These are phyloP conservation scores for Phyllotis vaccarum DNA, from an alignment of 2,797 vertebrate genomes.

Conservation along the genomic window DNA sequence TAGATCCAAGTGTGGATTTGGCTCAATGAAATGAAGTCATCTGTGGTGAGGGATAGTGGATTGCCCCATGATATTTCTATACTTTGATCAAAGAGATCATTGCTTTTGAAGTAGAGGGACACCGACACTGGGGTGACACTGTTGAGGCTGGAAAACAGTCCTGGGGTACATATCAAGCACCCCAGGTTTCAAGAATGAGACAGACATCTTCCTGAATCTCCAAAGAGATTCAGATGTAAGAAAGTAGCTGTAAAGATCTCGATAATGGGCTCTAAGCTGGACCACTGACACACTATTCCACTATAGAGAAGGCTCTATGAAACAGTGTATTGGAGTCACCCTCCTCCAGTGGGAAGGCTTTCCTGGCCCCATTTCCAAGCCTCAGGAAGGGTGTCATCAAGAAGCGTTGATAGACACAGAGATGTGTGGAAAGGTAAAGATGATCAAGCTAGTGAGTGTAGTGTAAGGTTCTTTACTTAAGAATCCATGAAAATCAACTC, in stretches of 20 bases:
- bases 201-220: not conserved
- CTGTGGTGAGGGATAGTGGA: too few relatives aligned
- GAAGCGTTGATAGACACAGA: not conserved
- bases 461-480: not conserved
- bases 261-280: not conserved
- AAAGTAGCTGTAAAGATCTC: not conserved
- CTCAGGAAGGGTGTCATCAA: not conserved
- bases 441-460: not conserved
- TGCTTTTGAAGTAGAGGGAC: not conserved
- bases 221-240: not conserved
- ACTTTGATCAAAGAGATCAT: not conserved
- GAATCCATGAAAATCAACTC: not conserved
- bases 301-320: not conserved
- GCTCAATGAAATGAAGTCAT: not conserved
- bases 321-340: not conserved
- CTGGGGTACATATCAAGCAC: not conserved
- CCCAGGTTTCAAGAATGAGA: not conserved
- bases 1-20: not conserved
- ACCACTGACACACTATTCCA: not conserved
- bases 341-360: not conserved
- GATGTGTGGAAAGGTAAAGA: not conserved
- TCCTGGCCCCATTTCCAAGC: not conserved
- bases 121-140: not conserved
- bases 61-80: not conserved
- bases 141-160: not conserved